phyloP scores from a whole-genome alignment of 2,888 invertebrate species.

The Syrista parreyssii region DNA sequence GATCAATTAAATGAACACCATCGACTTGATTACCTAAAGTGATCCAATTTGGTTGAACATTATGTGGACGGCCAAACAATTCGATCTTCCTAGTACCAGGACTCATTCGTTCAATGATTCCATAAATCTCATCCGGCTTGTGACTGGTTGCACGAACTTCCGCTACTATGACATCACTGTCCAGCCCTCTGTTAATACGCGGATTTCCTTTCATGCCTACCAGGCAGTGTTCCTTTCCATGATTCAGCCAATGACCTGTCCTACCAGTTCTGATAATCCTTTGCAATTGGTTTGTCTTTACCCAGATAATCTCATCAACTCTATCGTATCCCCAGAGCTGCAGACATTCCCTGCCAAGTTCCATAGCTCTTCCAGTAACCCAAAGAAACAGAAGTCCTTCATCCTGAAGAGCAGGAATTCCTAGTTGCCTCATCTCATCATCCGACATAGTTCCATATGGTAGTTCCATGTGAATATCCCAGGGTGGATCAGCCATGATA shows the following conservation, averaged over 20 bases:
- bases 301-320: constrained; percentile 98
- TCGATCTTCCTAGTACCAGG: constrained; percentile 98
- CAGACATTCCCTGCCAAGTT: constrained; percentile 93
- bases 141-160: constrained; percentile 98
- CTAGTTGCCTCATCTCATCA: constrained; percentile 96
- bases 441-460: constrained; percentile 99
- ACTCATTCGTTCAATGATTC: constrained; percentile 94
- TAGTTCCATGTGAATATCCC: constrained; percentile 99
- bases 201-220: constrained; percentile 97
- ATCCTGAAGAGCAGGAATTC: constrained; percentile 94
- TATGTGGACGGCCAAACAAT: constrained; percentile 95
- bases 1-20: constrained; percentile 92
- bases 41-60: constrained; percentile 98
- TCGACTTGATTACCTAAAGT: constrained; percentile 97
- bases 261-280: constrained; percentile 96
- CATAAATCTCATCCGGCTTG: constrained; percentile 98
- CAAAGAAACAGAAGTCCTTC: constrained; percentile 96
- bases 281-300: constrained; percentile 98
- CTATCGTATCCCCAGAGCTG: constrained; percentile 97
- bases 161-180: constrained; percentile 98
- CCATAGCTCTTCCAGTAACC: constrained; percentile 98
- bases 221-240: constrained; percentile 97
- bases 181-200: constrained; percentile 90
- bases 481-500: constrained; percentile 98
- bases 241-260: constrained; percentile 98